These are phyloP conservation scores for Drosophila murphyi DNA, from an alignment of 1,140 invertebrate genomes.

Conservation along the genomic window DNA sequence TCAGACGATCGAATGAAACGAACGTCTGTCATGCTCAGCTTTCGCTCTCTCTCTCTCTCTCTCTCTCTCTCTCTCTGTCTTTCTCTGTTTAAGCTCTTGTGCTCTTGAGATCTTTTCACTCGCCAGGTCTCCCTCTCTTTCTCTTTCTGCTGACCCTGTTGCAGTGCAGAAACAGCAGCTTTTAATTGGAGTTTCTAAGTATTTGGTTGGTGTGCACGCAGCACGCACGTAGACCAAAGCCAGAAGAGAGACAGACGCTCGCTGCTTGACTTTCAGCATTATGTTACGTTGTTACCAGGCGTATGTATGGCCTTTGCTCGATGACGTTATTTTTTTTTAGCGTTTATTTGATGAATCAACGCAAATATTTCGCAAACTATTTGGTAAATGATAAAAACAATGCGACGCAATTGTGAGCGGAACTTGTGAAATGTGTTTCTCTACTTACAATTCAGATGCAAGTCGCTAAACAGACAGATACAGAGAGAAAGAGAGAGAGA, in stretches of 20 bases:
- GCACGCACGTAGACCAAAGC: slow-evolving; percentile 43
- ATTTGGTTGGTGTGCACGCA: not conserved
- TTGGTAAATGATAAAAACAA: slow-evolving; percentile 65
- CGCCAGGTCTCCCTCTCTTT: slow-evolving; percentile 9
- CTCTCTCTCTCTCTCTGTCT: not conserved
- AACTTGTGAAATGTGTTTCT: slow-evolving; percentile 69
- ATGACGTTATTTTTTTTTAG: slow-evolving; percentile 55
- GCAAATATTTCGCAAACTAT: slow-evolving; percentile 68
- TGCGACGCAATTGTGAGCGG: slow-evolving; percentile 54
- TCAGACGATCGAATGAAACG: slow-evolving; percentile 34
- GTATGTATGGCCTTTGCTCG: slow-evolving; percentile 28
- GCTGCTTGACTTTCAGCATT: slow-evolving; percentile 6
- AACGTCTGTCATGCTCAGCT: slow-evolving; percentile 11
- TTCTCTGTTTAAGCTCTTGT: not conserved
- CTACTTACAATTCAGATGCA: slow-evolving; percentile 18
- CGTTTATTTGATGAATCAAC: slow-evolving; percentile 37
- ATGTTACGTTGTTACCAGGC: slow-evolving; percentile 22
- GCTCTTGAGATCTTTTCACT: slow-evolving; percentile 17
- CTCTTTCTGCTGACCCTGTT: slow-evolving; percentile 19
- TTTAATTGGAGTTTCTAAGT: slow-evolving; percentile 18
- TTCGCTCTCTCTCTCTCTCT: not conserved
- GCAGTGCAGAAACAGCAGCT: slow-evolving; percentile 15
- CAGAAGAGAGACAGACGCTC: not conserved
- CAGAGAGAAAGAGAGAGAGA: not conserved
- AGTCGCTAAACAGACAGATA: not conserved